phyloP scores from a whole-genome alignment of 1,140 invertebrate genomes.

The Euura lappo region DNA sequence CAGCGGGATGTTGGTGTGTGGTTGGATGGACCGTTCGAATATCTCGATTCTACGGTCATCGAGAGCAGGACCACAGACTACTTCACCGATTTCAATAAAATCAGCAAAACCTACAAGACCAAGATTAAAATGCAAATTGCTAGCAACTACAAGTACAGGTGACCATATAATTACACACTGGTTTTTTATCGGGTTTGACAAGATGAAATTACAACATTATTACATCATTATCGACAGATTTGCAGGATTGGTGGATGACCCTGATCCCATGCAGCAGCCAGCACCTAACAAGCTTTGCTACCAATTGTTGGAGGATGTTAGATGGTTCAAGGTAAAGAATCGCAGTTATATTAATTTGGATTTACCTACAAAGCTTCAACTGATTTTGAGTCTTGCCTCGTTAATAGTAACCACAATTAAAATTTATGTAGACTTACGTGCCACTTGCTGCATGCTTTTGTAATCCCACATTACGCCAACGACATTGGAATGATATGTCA shows the following conservation, averaged over 20 bases:
- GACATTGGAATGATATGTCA: conserved; percentile 93
- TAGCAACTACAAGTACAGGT: conserved; percentile 69
- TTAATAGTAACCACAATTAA: background rate
- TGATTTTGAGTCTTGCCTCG: background rate
- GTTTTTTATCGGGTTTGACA: background rate
- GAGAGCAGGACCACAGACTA: conserved; percentile 76
- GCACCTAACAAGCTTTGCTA: conserved; percentile 78
- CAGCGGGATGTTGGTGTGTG: conserved; percentile 82
- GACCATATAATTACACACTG: conserved; percentile 29
- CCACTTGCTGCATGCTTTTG: conserved; percentile 84
- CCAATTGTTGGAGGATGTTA: conserved; percentile 74
- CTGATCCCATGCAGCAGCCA: conserved; percentile 76
- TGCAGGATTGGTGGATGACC: conserved; percentile 75
- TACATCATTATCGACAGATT: conserved; percentile 34
- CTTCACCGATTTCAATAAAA: conserved; percentile 76
- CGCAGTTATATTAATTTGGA: background rate
- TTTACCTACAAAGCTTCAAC: background rate
- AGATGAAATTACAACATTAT: background rate
- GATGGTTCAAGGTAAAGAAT: conserved; percentile 71
- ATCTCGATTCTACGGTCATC: conserved; percentile 75
- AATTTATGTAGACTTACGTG: conserved; percentile 70
- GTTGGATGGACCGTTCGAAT: conserved; percentile 90
- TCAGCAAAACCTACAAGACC: conserved; percentile 80
- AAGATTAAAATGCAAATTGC: conserved; percentile 78
- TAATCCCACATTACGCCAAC: conserved; percentile 82